A percentile compares a stretch with the other conserved stretches of the same genome.
phyloP scores from a whole-genome alignment of 2,888 invertebrate genomes.

The Diabrotica balteata region DNA sequence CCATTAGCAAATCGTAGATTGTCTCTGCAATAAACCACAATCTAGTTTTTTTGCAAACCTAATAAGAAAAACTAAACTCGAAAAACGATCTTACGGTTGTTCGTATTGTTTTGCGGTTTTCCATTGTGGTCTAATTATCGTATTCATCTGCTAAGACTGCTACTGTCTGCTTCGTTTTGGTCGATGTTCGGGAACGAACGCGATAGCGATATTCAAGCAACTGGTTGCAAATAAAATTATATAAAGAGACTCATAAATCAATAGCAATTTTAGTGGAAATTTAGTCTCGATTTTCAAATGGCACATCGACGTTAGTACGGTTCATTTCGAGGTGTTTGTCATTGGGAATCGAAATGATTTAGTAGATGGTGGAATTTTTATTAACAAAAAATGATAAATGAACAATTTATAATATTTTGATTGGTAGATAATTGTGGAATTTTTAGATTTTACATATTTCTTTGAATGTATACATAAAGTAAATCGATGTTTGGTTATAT shows the following conservation, averaged over 20 bases:
- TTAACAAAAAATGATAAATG: no score
- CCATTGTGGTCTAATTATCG: slow-evolving; percentile 30
- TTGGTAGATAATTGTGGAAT: no score
- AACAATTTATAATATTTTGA: no score
- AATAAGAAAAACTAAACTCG: no score
- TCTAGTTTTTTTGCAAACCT: no score
- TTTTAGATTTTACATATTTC: no score
- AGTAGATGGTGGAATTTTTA: no score
- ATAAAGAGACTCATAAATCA: slow-evolving; percentile 51
- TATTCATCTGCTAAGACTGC: slow-evolving; percentile 17
- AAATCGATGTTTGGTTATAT: no score
- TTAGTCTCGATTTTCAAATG: slow-evolving; percentile 54
- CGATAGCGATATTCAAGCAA: slow-evolving; percentile 35
- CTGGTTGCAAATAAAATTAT: slow-evolving; percentile 51
- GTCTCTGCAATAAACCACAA: no score
- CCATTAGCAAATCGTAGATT: no score
- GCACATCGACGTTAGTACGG: slow-evolving; percentile 27
- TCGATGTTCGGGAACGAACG: neutral
- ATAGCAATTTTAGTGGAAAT: slow-evolving; percentile 55
- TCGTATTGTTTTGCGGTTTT: slow-evolving; percentile 19
- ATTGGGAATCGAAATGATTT: no score
- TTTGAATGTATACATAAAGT: no score
- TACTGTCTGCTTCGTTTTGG: slow-evolving; percentile 9
- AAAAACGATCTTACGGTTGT: neutral
- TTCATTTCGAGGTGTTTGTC: neutral